A percentile compares a stretch with the other conserved stretches of the same genome.
Conservation (phyloP, 1,140 invertebrate species). For the Lineus longissimus region DNA sequence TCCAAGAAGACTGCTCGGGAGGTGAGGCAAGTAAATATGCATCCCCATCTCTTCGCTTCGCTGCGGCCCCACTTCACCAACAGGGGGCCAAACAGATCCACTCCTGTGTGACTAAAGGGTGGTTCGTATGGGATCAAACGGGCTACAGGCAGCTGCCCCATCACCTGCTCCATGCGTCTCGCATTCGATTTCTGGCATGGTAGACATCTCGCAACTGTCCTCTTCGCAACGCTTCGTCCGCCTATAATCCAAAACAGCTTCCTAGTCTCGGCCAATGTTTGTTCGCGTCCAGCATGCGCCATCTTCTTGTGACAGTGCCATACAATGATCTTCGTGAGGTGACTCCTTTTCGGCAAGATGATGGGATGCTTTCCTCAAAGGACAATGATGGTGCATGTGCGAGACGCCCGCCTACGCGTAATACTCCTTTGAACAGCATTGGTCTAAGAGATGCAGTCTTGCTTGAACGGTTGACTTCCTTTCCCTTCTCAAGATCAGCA, state of each 20-base stretch:
- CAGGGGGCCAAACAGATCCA: constrained; percentile 27
- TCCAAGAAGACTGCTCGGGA: too few relatives aligned
- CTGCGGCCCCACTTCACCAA: too few relatives aligned
- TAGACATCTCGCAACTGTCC: constrained; percentile 22
- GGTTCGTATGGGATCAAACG: constrained; percentile 13
- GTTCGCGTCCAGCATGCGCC: constrained; percentile 1
- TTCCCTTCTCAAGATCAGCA: neutral
- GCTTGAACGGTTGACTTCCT: neutral
- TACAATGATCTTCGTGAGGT: neutral
- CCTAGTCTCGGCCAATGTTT: neutral
- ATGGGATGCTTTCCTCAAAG: constrained; percentile 2
- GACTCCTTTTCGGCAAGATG: constrained; percentile 4
- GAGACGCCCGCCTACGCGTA: neutral
- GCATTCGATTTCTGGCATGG: constrained; percentile 15
- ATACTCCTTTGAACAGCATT: neutral
- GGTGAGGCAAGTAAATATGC: too few relatives aligned
- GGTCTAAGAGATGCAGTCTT: neutral
- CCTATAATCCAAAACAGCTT: neutral
- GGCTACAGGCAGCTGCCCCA: constrained; percentile 26
- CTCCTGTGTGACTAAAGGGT: constrained; percentile 21
- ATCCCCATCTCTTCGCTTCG: too few relatives aligned
- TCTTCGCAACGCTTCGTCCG: constrained; percentile 9
- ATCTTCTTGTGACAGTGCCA: neutral
- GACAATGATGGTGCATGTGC: neutral
- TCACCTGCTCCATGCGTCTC: constrained; percentile 16